A percentile compares a stretch with the other conserved stretches of the same genome.
Evolutionary conservation across 1,140 invertebrate species (phyloP).

Genomic region (Drosophila trapezifrons): DNA sequence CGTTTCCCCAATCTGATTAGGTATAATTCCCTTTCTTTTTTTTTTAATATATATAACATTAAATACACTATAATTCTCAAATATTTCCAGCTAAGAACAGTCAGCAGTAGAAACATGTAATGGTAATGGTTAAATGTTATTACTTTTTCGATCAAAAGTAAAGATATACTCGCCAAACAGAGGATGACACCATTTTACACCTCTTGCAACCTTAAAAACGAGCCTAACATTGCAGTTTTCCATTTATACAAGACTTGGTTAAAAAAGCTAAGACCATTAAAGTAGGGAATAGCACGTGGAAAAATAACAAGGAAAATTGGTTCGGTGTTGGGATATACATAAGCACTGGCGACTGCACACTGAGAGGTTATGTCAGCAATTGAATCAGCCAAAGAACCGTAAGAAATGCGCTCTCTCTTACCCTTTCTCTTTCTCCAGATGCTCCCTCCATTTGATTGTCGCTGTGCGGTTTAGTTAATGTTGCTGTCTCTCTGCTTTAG

Average conservation of each 20-base stretch:
- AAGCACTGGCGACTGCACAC: conserved; percentile 30
- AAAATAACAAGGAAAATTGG: neutral
- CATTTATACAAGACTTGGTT: conserved; percentile 12
- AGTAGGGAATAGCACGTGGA: neutral
- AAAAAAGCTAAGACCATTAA: neutral
- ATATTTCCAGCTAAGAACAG: too few relatives aligned
- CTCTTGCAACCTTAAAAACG: neutral
- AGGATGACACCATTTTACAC: neutral
- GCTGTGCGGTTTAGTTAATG: conserved; percentile 39
- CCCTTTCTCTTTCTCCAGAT: neutral
- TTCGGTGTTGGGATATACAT: neutral
- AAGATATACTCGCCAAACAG: neutral
- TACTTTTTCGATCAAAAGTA: neutral
- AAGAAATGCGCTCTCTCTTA: conserved; percentile 23
- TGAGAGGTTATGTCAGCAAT: conserved; percentile 52
- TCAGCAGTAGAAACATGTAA: too few relatives aligned
- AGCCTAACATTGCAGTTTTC: neutral
- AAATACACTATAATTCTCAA: too few relatives aligned
- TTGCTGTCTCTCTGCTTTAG: conserved; percentile 12
- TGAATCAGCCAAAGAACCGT: conserved; percentile 31
- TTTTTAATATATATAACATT: too few relatives aligned
- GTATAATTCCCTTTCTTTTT: too few relatives aligned
- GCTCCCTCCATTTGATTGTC: conserved; percentile 14
- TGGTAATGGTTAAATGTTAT: neutral
- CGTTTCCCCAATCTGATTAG: too few relatives aligned